phyloP scores from a whole-genome alignment of 2,113 vertebrate genomes.

The Cochlearius cochlearius region DNA sequence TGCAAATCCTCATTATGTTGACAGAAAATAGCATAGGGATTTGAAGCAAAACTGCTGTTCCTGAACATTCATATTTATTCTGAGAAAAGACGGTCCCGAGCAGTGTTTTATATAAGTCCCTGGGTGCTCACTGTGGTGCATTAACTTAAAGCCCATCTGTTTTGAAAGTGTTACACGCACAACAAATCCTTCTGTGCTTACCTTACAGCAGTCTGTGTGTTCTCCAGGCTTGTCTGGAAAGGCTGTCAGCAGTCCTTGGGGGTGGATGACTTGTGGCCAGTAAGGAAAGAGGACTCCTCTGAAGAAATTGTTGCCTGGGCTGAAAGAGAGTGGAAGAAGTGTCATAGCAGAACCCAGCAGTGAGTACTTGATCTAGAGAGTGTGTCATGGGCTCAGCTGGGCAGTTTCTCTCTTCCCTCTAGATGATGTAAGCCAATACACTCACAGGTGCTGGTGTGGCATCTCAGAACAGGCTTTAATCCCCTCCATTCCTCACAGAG shows the following conservation, averaged over 20 bases:
- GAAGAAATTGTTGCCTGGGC: conserved; percentile 83
- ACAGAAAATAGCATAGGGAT: neutral
- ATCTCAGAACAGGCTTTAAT: neutral
- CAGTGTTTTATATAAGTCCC: neutral
- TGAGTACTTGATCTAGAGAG: conserved; percentile 50
- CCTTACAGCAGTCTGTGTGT: conserved; percentile 18
- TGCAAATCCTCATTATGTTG: neutral
- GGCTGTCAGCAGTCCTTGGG: conserved; percentile 79
- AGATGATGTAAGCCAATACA: neutral
- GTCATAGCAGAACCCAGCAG: neutral
- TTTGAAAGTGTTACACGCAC: neutral
- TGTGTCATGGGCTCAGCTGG: neutral
- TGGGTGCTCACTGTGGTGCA: neutral
- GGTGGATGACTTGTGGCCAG: conserved; percentile 84
- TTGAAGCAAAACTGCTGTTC: neutral
- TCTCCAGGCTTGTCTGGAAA: conserved; percentile 83
- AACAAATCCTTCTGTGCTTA: neutral
- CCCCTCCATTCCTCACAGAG: neutral
- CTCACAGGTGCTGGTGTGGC: neutral
- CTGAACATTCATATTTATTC: neutral
- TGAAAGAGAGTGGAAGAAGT: conserved; percentile 80
- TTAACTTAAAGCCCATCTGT: neutral
- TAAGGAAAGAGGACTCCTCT: conserved; percentile 84
- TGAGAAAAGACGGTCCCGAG: neutral
- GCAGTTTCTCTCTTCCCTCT: neutral